Evolutionary conservation across 2,888 invertebrate species (phyloP).

Genomic region (Pandemis heparana): DNA sequence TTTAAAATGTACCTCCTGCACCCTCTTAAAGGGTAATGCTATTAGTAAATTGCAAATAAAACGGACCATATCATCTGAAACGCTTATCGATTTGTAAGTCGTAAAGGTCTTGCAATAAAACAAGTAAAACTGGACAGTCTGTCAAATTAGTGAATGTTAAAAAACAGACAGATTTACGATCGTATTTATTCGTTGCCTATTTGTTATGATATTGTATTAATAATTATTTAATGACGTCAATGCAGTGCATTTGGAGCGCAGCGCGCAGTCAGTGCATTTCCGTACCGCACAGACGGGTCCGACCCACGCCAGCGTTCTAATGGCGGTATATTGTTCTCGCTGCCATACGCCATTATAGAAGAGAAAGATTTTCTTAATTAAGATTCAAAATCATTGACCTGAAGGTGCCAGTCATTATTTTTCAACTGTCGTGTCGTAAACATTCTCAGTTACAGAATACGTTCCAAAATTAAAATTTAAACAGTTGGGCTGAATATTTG

Average conservation of each 20-base stretch:
- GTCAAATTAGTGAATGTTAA: neutral
- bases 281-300: constrained; percentile 37
- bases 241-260: constrained; percentile 7
- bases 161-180: neutral
- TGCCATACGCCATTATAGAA: constrained; percentile 32
- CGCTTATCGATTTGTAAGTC: constrained; percentile 20
- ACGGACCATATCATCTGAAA: constrained; percentile 17
- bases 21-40: constrained; percentile 18
- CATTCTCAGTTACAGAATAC: neutral
- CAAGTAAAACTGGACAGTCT: neutral
- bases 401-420: constrained; percentile 7
- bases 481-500: neutral
- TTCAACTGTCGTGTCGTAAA: neutral
- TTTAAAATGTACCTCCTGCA: neutral
- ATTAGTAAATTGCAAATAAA: constrained; percentile 22
- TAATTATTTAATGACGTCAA: neutral
- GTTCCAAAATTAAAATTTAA: constrained; percentile 17
- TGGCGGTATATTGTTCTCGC: constrained; percentile 54
- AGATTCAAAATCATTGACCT: constrained; percentile 38
- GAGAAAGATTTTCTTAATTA: constrained; percentile 43
- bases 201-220: no score
- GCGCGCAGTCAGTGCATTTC: constrained; percentile 34
- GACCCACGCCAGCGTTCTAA: constrained; percentile 53
- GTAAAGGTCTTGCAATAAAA: constrained; percentile 27
- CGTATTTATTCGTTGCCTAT: neutral